A percentile compares a stretch with the other conserved stretches of the same genome.
phyloP scores from a whole-genome alignment of 2,888 invertebrate genomes.

The Drosophila fungiperda region DNA sequence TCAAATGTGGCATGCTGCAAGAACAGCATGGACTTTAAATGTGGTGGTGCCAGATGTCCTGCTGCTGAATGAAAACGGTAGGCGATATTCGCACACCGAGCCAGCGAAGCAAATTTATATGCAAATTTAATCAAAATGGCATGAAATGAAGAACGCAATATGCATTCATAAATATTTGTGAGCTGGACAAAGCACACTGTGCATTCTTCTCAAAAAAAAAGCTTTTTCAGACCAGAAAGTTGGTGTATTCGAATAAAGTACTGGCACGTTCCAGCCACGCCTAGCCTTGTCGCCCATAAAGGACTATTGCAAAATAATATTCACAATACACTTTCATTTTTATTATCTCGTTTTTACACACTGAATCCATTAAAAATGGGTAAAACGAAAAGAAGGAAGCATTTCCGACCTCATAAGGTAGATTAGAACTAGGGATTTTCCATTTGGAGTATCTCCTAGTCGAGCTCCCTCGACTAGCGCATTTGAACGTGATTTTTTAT shows the following conservation, averaged over 20 bases:
- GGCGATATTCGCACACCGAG: slow-evolving; percentile 19
- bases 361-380: background rate
- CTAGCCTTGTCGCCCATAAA: background rate
- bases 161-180: slow-evolving; percentile 5
- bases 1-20: slow-evolving; percentile 19
- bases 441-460: background rate
- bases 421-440: background rate
- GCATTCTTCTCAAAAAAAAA: too few species aligned
- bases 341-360: background rate
- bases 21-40: background rate
- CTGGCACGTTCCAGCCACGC: background rate
- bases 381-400: background rate
- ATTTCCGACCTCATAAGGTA: background rate
- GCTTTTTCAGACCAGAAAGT: too few species aligned
- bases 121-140: slow-evolving; percentile 36
- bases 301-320: too few species aligned
- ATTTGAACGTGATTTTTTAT: background rate
- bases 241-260: background rate
- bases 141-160: slow-evolving; percentile 4
- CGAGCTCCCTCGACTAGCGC: background rate
- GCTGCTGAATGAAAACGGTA: slow-evolving; percentile 9
- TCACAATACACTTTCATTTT: too few species aligned
- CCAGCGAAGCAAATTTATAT: slow-evolving; percentile 13
- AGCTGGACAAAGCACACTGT: background rate
- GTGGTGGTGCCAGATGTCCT: slow-evolving; percentile 5